Evolutionary conservation across 1,140 invertebrate genomes (phyloP), one percentile per base, ranked within the genome.

Genomic region (Olivierus martensii): DNA sequence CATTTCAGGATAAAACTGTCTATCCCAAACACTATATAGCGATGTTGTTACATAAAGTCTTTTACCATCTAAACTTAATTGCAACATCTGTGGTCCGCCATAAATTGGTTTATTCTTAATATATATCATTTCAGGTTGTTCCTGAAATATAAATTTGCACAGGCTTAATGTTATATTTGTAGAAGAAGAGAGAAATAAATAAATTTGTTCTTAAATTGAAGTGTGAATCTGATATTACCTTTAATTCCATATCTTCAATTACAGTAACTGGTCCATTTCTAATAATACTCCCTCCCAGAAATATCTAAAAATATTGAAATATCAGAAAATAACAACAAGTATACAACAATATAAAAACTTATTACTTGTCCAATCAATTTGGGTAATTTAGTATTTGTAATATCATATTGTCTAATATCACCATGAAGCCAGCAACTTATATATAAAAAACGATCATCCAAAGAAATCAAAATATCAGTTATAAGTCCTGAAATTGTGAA

Each of bases 41-140:
- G 93, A 91, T 2, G 82, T 84, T 0, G 87, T 92, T 0, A 92
- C 84, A 65, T 97, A 99, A 6, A 99, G 73, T 17, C 94, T 75
- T 68, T 83, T 88, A 1, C 94, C 94, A 71, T 98, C 94, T 43
- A 98, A 69, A 59, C 89, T 95, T 0, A 98, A 69, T 66, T 98
- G 94, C 44, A 98, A 66, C 94, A 99, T 99, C 69, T 99, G 94
- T 0, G 92, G 87, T 2, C 81, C 79, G 14, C 90, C 94, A 46
- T 82, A 71, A 6, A 97, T 67, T 42, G 75, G 73, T 52, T 80
- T 80, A 1, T 83, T 87, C 66, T 93, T 89, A 0, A 97, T 67
- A 3, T 83, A 69, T 0, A 83, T 80, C 22, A 51, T 49, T 50
- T 81, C 66, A 1, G 84, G 84, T 63, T 79, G 77, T 44, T 76